A percentile compares a stretch with the other conserved stretches of the same genome.
Conservation (phyloP, 2,113 vertebrate genomes). For the Hemiprocne comata region DNA sequence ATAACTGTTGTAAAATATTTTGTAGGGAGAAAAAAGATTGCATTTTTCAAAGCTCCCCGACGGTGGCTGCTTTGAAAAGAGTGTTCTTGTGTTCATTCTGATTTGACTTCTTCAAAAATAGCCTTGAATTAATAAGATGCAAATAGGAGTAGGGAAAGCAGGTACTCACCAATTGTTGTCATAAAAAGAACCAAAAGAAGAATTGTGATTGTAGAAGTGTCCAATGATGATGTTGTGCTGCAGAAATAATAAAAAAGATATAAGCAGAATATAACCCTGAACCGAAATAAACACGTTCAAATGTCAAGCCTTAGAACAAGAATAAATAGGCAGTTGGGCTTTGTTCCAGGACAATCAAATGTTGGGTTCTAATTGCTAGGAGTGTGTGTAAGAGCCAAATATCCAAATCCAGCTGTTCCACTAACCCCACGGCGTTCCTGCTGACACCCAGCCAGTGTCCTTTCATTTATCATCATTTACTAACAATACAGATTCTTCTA, state of each 20-base stretch:
- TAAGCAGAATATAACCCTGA: conserved; percentile 26
- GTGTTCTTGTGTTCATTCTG: background rate
- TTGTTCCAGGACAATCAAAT: background rate
- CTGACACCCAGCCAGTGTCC: background rate
- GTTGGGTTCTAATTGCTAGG: background rate
- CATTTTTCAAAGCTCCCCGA: background rate
- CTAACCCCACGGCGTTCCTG: background rate
- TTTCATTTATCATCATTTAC: background rate
- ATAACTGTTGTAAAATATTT: background rate
- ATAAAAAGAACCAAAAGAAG: background rate
- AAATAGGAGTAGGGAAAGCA: background rate
- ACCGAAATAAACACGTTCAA: background rate
- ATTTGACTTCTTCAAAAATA: background rate
- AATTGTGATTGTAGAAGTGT: background rate
- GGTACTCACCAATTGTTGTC: background rate
- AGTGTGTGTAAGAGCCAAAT: background rate
- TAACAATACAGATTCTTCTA: accelerated
- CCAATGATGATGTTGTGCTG: background rate
- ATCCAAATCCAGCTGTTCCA: background rate
- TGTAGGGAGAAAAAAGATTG: background rate
- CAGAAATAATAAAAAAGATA: background rate
- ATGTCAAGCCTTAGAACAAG: background rate
- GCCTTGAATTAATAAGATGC: background rate
- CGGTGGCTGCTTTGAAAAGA: background rate
- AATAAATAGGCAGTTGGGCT: background rate